A percentile compares a stretch with the other conserved stretches of the same genome.
Conservation (phyloP, 2,113 vertebrate species). For the Petrocephalus microphthalmus region DNA sequence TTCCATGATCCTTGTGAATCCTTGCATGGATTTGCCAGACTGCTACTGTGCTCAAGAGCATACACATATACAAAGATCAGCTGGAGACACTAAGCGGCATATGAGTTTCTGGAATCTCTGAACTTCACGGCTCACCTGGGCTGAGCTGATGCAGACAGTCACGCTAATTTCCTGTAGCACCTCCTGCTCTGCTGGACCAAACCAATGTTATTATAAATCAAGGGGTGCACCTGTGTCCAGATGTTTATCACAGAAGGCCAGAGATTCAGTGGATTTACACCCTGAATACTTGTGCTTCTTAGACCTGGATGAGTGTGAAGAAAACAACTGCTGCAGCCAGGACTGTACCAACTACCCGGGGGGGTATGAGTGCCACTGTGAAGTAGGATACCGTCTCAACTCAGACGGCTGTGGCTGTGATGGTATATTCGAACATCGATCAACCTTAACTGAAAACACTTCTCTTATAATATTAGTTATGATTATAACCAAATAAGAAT, state of each 20-base stretch:
- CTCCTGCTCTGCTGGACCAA: neutral
- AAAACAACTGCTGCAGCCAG: conserved; percentile 75
- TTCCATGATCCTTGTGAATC: neutral
- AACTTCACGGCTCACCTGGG: neutral
- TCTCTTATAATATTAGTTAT: neutral
- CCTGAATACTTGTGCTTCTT: conserved; percentile 34
- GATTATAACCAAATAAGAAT: neutral
- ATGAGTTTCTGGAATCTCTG: neutral
- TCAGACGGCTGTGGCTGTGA: conserved; percentile 78
- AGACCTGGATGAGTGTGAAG: conserved; percentile 81
- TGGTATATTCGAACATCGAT: conserved; percentile 53
- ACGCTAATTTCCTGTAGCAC: neutral
- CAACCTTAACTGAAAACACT: neutral
- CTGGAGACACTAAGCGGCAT: neutral
- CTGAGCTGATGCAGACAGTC: neutral
- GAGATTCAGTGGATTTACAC: neutral
- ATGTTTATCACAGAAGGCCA: neutral
- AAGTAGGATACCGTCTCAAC: conserved; percentile 73
- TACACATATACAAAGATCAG: neutral
- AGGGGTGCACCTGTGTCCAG: neutral
- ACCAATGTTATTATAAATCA: neutral
- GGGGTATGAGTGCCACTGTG: conserved; percentile 86
- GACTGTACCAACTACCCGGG: conserved; percentile 84
- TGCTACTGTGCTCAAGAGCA: neutral
- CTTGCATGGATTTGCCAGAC: neutral